These are phyloP conservation scores for Forbesichthys papilliferus DNA, from an alignment of 2,113 vertebrate species.

Conservation along the genomic window DNA sequence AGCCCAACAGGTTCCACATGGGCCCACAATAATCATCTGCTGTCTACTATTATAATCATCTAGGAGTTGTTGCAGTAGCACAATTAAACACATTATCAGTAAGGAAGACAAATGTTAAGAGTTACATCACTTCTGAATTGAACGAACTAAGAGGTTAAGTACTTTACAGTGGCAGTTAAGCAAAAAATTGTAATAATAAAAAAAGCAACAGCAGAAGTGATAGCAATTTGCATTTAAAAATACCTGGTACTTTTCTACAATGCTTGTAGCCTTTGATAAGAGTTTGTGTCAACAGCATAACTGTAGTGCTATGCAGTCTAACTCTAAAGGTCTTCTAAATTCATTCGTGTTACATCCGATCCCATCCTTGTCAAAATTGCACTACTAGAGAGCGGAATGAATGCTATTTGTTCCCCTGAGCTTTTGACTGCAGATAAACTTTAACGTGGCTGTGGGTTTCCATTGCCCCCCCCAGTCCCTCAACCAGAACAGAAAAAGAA, in stretches of 20 bases:
- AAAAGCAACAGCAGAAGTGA: conserved; percentile 36
- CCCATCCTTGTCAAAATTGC: conserved; percentile 35
- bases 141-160: conserved; percentile 32
- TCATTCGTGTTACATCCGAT: conserved; percentile 41
- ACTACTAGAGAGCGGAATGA: conserved; percentile 38
- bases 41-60: background rate
- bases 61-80: conserved; percentile 8
- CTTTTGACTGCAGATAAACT: conserved; percentile 30
- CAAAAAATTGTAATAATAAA: background rate
- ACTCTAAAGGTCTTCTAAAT: conserved; percentile 42
- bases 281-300: conserved; percentile 37
- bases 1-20: conserved; percentile 35
- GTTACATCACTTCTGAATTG: conserved; percentile 32
- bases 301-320: conserved; percentile 36
- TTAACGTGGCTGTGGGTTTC: conserved; percentile 31
- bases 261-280: conserved; percentile 36
- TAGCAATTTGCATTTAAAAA: conserved; percentile 60
- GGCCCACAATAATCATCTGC: background rate
- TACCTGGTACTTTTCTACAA: conserved; percentile 11
- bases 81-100: conserved; percentile 44
- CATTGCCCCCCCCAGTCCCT: too few relatives aligned
- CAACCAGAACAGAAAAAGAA: too few relatives aligned
- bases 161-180: conserved; percentile 4
- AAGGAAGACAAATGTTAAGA: conserved; percentile 9
- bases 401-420: conserved; percentile 47